Percentiles rank a stretch among this genome's conserved stretches.
Evolutionary conservation across 2,888 invertebrate species (phyloP).

Genomic region (Lycophotia porphyrea): DNA sequence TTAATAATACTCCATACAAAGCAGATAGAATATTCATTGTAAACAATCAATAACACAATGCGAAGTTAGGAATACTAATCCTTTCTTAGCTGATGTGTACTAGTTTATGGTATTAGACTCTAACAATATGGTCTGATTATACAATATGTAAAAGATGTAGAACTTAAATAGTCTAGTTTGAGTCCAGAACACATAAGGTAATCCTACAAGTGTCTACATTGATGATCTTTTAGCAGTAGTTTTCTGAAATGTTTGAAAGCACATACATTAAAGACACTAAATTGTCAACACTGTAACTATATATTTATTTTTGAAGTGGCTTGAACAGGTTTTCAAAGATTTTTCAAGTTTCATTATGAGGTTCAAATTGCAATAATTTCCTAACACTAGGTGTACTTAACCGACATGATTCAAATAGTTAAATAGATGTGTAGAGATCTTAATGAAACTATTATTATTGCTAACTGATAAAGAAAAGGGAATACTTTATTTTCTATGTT

Average conservation of each 20-base stretch:
- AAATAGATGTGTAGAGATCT: slow-evolving; percentile 25
- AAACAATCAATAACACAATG: slow-evolving; percentile 4
- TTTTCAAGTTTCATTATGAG: slow-evolving; percentile 6
- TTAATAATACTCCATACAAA: slow-evolving; percentile 17
- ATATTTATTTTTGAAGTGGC: slow-evolving; percentile 13
- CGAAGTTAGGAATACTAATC: neutral
- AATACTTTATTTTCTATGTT: slow-evolving; percentile 5
- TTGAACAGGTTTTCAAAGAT: slow-evolving; percentile 16
- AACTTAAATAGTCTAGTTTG: slow-evolving; percentile 18
- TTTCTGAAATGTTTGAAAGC: neutral
- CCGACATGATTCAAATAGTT: slow-evolving; percentile 41
- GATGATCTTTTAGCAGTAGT: neutral
- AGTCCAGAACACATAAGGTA: slow-evolving; percentile 1
- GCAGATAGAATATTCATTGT: slow-evolving; percentile 17
- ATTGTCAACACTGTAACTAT: neutral
- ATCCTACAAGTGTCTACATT: slow-evolving; percentile 1
- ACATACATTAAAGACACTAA: neutral
- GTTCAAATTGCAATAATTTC: slow-evolving; percentile 29
- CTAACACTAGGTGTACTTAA: slow-evolving; percentile 59
- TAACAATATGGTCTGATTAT: neutral
- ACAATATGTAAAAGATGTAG: neutral
- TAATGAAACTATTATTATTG: slow-evolving; percentile 18
- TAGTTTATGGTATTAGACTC: slow-evolving; percentile 1
- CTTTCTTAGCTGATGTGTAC: slow-evolving; percentile 5
- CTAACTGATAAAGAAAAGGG: slow-evolving; percentile 7